Evolutionary conservation across 2,113 vertebrate genomes (phyloP).

Genomic region (Copsychus sechellarum): DNA sequence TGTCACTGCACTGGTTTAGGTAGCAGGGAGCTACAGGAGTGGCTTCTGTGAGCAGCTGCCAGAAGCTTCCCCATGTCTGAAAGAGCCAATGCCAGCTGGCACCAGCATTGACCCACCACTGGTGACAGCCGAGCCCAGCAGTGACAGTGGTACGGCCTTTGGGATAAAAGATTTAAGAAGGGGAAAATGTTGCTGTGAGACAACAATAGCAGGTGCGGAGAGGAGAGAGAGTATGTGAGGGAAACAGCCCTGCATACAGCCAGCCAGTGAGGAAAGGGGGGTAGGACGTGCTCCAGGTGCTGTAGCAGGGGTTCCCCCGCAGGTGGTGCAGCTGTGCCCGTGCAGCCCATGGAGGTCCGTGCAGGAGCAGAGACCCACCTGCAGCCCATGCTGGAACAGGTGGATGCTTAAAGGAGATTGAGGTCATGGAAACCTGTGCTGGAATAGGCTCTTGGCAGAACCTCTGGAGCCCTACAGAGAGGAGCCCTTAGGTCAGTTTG

Average conservation of each 20-base stretch:
- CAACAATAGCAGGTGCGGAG: neutral
- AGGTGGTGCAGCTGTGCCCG: neutral
- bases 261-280: neutral
- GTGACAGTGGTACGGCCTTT: fast-evolving
- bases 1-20: neutral
- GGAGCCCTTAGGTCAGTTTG: neutral
- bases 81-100: neutral
- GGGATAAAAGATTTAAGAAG: neutral
- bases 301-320: neutral
- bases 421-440: neutral
- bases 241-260: neutral
- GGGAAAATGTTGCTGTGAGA: neutral
- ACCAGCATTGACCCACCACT: neutral
- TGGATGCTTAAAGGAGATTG: neutral
- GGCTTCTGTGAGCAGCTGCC: neutral
- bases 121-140: fast-evolving
- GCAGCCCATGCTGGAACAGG: neutral
- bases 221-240: neutral
- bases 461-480: neutral
- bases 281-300: neutral
- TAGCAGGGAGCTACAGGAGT: neutral
- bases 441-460: neutral
- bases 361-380: neutral
- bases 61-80: neutral
- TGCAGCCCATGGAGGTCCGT: neutral